Evolutionary conservation across 2,888 invertebrate species (phyloP), one percentile per base, ranked within the genome.

Genomic region (Cephus pulcher): DNA sequence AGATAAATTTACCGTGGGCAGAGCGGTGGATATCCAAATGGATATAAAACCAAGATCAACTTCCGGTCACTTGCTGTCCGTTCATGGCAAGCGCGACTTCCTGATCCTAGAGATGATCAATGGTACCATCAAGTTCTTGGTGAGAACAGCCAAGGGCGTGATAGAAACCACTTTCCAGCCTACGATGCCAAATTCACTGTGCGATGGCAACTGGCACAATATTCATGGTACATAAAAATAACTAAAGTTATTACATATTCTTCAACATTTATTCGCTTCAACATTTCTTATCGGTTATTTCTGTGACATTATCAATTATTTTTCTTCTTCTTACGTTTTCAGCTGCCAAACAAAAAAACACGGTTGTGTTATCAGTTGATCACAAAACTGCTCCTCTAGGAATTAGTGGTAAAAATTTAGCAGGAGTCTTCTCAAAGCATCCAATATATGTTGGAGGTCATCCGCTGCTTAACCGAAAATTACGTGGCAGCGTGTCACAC

Each of bases 171-270:
- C 94, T 34, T 97, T 95, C 90, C 94, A 93, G 76, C 93, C 95
- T 0, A 93, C 94, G 74, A 93, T 94, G 75, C 94, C 94, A 80
- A 94, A 95, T 85, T 93, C 93, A 79, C 94, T 98, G 81, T 99
- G 99, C 89, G 98, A 99, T 91, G 99, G 99, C 75, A 94, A 96
- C 78, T 99, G 99, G 99, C 98, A 99, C 89, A 95, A 94, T 79
- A 96, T 98, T 86, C 94, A 94, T 92, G 95, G 96, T 96, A 37
- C 78, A 15, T 32, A 33, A n/a, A 79, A 15, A 15, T n/a, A 32
- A 34, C 34, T 15, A 3, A 74, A 32, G 4, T 32, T 23, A 73
- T 33, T 33, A 76, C n/a, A 56, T 23, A 9, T 56, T 23, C 23
- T 56, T 56, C 23, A 23, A 56, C 6, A 56, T 56, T 23, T 56